A percentile compares a stretch with the other conserved stretches of the same genome.
These are phyloP conservation scores for Mythimna impura DNA, from an alignment of 2,888 invertebrate species.

Conservation along the genomic window DNA sequence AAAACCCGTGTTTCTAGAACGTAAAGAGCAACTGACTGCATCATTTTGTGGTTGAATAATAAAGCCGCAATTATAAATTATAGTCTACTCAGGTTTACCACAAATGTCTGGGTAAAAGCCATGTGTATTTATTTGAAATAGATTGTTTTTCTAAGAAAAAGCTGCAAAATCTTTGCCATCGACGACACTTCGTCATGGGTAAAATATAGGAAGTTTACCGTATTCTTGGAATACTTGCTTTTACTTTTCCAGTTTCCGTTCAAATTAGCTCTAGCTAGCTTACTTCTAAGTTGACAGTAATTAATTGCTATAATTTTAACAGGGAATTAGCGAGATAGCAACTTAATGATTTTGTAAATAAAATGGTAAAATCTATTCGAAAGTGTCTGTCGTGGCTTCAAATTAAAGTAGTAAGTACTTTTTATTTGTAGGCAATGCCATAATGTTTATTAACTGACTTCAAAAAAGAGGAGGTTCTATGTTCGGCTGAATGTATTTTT, in stretches of 20 bases:
- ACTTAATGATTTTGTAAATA: conserved; percentile 3
- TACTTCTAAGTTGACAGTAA: conserved; percentile 7
- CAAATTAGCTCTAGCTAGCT: conserved; percentile 8
- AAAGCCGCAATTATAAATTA: conserved; percentile 1
- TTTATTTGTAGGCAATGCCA: not conserved
- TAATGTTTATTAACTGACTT: too few species aligned
- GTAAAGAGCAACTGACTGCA: too few species aligned
- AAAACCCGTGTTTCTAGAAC: too few species aligned
- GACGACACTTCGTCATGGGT: conserved; percentile 3
- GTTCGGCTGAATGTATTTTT: too few species aligned
- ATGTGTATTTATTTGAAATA: conserved; percentile 12
- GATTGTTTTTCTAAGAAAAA: conserved; percentile 19
- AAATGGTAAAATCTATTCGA: conserved; percentile 14
- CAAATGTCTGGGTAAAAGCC: conserved; percentile 21
- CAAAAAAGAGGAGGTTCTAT: too few species aligned
- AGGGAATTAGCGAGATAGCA: not conserved
- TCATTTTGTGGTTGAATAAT: conserved; percentile 22
- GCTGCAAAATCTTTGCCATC: not conserved
- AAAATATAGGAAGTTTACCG: conserved; percentile 27
- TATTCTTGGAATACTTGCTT: conserved; percentile 22
- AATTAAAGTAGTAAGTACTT: conserved; percentile 18
- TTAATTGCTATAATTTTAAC: conserved; percentile 19
- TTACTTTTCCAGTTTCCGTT: conserved; percentile 37
- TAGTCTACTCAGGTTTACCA: conserved; percentile 6
- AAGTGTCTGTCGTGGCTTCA: conserved; percentile 12